These are phyloP conservation scores for Acronicta leporina DNA, from an alignment of 2,888 invertebrate genomes.

Conservation along the genomic window DNA sequence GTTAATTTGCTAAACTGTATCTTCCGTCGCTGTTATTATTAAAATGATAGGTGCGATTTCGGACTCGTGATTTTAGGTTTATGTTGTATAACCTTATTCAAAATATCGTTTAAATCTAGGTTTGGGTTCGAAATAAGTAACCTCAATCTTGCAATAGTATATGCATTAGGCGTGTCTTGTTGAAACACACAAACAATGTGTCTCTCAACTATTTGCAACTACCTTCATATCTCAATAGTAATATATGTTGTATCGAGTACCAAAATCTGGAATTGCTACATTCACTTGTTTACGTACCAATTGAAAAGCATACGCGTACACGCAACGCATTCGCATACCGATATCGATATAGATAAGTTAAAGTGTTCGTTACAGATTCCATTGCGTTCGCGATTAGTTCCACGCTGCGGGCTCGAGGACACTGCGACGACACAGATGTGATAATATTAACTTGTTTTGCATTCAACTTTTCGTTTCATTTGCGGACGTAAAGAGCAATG, in stretches of 20 bases:
- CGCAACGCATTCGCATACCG: slow-evolving; percentile 50
- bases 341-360: slow-evolving; percentile 57
- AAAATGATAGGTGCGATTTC: slow-evolving; percentile 2
- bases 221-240: slow-evolving; percentile 5
- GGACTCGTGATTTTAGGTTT: slow-evolving; percentile 8
- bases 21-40: slow-evolving; percentile 33
- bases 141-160: not conserved
- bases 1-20: slow-evolving; percentile 29
- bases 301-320: slow-evolving; percentile 37
- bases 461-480: slow-evolving; percentile 4
- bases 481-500: slow-evolving; percentile 4
- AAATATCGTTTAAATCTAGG: not conserved
- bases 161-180: not conserved
- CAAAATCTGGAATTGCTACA: slow-evolving; percentile 38
- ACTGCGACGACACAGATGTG: slow-evolving; percentile 41
- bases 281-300: slow-evolving; percentile 45
- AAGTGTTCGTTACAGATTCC: slow-evolving; percentile 66
- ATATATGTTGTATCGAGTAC: slow-evolving; percentile 19
- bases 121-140: not conserved
- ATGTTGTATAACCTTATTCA: not conserved
- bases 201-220: slow-evolving; percentile 3
- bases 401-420: slow-evolving; percentile 67
- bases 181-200: not conserved
- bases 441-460: slow-evolving; percentile 15
- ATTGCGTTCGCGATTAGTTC: slow-evolving; percentile 71